Evolutionary conservation across 2,113 vertebrate genomes (phyloP).

Genomic region (Lophotis ruficrista): DNA sequence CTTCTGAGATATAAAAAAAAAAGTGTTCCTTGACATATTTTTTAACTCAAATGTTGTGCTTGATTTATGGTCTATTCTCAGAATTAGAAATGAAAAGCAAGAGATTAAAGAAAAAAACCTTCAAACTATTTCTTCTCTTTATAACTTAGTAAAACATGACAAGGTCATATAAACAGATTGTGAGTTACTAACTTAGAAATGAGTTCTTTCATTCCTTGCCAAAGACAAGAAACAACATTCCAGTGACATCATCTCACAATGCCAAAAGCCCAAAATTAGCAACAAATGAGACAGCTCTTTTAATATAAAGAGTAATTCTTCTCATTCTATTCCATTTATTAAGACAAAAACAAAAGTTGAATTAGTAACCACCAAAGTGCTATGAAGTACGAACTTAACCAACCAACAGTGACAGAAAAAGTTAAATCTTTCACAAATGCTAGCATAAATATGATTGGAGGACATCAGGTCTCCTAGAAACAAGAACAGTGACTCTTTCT

Average conservation of each 20-base stretch:
- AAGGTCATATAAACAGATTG: neutral
- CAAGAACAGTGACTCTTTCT: neutral
- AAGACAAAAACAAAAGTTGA: neutral
- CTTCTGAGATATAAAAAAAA: neutral
- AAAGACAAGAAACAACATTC: neutral
- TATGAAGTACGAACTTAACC: neutral
- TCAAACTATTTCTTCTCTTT: neutral
- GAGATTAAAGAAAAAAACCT: neutral
- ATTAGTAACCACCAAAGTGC: neutral
- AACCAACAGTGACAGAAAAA: neutral
- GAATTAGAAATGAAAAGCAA: neutral
- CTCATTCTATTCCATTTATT: neutral
- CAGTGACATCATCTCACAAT: neutral
- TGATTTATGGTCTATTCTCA: neutral
- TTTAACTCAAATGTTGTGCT: neutral
- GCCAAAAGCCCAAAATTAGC: neutral
- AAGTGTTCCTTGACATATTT: neutral
- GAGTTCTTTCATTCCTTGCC: neutral
- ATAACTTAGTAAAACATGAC: neutral
- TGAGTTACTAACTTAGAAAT: neutral
- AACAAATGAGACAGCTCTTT: neutral
- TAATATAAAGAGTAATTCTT: neutral
- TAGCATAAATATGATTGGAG: neutral
- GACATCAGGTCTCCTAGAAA: neutral
- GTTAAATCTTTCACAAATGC: neutral